Percentiles rank a stretch among this genome's conserved stretches.
Evolutionary conservation across 2,113 vertebrate species (phyloP).

Genomic region (Bagarius yarrelli): DNA sequence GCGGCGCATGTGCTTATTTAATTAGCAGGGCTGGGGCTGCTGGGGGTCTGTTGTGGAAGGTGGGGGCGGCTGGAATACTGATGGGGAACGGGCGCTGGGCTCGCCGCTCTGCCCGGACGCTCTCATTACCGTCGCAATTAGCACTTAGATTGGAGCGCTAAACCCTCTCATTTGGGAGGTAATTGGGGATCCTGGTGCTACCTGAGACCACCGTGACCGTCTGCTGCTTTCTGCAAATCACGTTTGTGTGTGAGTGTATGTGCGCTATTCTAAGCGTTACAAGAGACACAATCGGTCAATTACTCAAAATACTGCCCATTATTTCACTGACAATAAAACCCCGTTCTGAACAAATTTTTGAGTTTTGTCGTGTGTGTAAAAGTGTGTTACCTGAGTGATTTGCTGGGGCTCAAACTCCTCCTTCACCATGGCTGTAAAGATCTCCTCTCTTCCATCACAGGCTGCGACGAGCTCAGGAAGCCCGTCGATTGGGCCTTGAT

Average conservation of each 20-base stretch:
- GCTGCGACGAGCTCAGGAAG: slow-evolving; percentile 89
- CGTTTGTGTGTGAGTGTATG: slow-evolving; percentile 39
- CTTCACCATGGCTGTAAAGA: slow-evolving; percentile 78
- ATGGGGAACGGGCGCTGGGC: slow-evolving; percentile 88
- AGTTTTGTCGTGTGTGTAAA: not conserved
- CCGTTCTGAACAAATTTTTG: not conserved
- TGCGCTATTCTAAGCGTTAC: not conserved
- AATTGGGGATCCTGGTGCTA: slow-evolving; percentile 91
- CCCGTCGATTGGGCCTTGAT: slow-evolving; percentile 79
- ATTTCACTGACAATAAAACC: not conserved
- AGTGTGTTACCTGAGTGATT: slow-evolving; percentile 78
- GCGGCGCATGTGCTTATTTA: slow-evolving; percentile 99
- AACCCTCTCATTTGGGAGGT: slow-evolving; percentile 90
- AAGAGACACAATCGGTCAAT: slow-evolving; percentile 6
- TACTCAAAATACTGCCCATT: not conserved
- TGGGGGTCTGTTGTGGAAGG: slow-evolving; percentile 44
- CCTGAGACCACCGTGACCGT: slow-evolving; percentile 82
- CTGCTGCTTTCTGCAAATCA: slow-evolving; percentile 77
- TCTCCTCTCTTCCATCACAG: slow-evolving; percentile 80
- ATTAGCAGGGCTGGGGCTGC: slow-evolving; percentile 86
- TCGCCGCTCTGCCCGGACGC: slow-evolving; percentile 84
- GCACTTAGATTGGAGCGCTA: slow-evolving; percentile 96
- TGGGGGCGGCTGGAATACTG: slow-evolving; percentile 72
- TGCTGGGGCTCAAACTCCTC: slow-evolving; percentile 74
- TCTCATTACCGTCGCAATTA: slow-evolving; percentile 98